These are phyloP conservation scores for Syndactyla subalaris DNA, from an alignment of 2,797 vertebrate genomes.

Conservation along the genomic window DNA sequence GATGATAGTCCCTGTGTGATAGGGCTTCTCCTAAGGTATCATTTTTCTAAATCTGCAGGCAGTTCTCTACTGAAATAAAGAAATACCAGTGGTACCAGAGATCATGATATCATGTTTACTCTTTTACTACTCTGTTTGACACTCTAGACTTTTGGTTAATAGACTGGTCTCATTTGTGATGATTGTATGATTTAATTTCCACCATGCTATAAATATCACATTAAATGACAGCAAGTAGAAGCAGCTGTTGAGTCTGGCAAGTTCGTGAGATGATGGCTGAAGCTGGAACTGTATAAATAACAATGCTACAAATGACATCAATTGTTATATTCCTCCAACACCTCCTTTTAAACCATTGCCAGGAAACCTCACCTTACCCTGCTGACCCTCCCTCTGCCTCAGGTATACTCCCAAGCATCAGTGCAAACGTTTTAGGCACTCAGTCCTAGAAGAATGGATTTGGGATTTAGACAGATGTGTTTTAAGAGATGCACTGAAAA, in stretches of 20 bases:
- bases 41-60: not conserved
- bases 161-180: constrained; percentile 5
- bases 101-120: not conserved
- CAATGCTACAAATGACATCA: not conserved
- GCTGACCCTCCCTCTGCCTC: not conserved
- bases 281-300: not conserved
- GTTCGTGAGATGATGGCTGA: not conserved
- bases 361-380: not conserved
- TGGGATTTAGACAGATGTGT: not conserved
- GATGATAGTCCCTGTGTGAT: not conserved
- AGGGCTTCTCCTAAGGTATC: not conserved
- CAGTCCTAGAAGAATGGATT: not conserved
- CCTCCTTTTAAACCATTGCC: not conserved
- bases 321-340: not conserved
- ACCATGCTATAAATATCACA: constrained; percentile 12
- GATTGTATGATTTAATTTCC: constrained; percentile 33
- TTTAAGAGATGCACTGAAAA: not conserved
- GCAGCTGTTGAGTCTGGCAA: not conserved
- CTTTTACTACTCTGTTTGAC: not conserved
- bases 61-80: not conserved
- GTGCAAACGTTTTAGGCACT: not conserved
- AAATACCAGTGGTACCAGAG: not conserved
- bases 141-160: constrained; percentile 31
- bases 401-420: not conserved
- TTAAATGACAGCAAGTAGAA: not conserved